Evolutionary conservation across 1,140 invertebrate genomes (phyloP).

Genomic region (Mya arenaria): DNA sequence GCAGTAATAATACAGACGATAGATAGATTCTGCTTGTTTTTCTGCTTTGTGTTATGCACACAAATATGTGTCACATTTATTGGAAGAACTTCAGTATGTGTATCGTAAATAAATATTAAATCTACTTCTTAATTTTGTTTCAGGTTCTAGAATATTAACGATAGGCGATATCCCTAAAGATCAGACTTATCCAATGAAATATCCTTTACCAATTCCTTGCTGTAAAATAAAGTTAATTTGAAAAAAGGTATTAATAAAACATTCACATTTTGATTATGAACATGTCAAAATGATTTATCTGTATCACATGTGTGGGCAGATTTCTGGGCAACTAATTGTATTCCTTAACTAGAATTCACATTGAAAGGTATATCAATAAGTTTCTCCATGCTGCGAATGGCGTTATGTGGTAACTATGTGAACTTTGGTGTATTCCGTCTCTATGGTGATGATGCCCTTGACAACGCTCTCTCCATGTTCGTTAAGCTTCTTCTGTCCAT

Average conservation of each 20-base stretch:
- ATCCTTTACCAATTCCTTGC: too few relatives aligned
- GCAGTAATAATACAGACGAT: too few relatives aligned
- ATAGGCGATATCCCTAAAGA: slow-evolving; percentile 94
- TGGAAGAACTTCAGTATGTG: too few relatives aligned
- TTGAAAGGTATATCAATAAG: slow-evolving; percentile 99
- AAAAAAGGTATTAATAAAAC: too few relatives aligned
- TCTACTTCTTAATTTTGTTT: slow-evolving; percentile 73
- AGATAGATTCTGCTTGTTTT: too few relatives aligned
- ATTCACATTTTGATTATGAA: not conserved
- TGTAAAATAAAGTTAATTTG: too few relatives aligned
- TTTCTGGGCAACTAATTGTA: not conserved
- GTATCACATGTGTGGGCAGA: not conserved
- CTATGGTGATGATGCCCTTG: slow-evolving; percentile 97
- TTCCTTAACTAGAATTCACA: slow-evolving; percentile 75
- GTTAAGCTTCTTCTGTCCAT: slow-evolving; percentile 97
- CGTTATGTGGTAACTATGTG: slow-evolving; percentile 97
- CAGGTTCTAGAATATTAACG: slow-evolving; percentile 92
- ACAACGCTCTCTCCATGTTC: slow-evolving; percentile 97
- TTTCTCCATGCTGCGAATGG: slow-evolving; percentile 98
- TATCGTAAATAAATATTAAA: too few relatives aligned
- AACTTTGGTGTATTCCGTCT: slow-evolving; percentile 99
- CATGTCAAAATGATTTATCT: not conserved
- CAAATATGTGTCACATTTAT: too few relatives aligned
- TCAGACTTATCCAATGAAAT: slow-evolving; percentile 95
- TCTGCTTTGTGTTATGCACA: too few relatives aligned